These are phyloP conservation scores for Lophotis ruficrista DNA, from an alignment of 2,113 vertebrate genomes.

Conservation along the genomic window DNA sequence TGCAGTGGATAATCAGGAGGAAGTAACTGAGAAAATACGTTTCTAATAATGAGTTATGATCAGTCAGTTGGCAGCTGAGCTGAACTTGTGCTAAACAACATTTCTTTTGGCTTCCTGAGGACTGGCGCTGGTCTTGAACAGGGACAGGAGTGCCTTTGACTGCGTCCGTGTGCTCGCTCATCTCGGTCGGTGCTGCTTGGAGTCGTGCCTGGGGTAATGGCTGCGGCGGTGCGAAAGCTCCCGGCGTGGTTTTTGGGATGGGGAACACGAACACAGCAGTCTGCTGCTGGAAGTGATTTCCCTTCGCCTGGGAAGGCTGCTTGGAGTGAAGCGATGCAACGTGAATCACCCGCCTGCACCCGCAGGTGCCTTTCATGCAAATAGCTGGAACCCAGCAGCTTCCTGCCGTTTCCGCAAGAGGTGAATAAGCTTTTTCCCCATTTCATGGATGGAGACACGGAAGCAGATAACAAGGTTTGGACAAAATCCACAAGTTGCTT, in stretches of 20 bases:
- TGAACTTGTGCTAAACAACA: rapidly evolving
- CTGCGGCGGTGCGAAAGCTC: not conserved
- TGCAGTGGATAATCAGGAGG: not conserved
- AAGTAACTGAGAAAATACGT: not conserved
- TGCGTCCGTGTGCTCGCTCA: not conserved
- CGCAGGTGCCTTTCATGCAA: too few relatives aligned
- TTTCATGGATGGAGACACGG: too few relatives aligned
- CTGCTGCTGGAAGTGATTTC: too few relatives aligned
- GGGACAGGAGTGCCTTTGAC: not conserved
- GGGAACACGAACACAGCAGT: too few relatives aligned
- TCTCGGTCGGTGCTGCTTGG: not conserved
- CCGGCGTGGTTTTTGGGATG: not conserved
- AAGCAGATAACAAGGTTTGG: too few relatives aligned
- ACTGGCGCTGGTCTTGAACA: not conserved
- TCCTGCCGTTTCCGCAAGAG: too few relatives aligned
- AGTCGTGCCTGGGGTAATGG: not conserved
- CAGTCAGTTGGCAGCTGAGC: not conserved
- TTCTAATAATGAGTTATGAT: not conserved
- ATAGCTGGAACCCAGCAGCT: too few relatives aligned
- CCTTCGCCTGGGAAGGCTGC: too few relatives aligned
- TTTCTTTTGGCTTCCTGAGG: not conserved
- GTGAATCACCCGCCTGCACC: too few relatives aligned
- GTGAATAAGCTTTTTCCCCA: too few relatives aligned
- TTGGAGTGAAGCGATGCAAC: too few relatives aligned
- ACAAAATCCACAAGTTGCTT: too few relatives aligned